phyloP scores from a whole-genome alignment of 1,140 invertebrate species.

The Bradysia coprophila region DNA sequence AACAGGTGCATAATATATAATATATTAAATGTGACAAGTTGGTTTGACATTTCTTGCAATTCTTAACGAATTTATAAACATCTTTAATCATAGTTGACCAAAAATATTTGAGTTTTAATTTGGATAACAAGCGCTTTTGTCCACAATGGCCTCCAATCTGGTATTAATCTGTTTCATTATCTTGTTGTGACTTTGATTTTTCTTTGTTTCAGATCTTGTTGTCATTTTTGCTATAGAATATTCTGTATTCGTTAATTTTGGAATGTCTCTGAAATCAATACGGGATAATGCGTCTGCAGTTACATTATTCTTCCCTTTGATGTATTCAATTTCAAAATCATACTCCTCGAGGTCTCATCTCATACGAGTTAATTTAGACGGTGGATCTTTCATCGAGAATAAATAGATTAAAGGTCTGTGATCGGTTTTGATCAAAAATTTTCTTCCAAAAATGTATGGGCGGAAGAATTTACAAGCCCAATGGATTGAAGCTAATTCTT shows the following conservation, averaged over 20 bases:
- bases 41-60: background rate
- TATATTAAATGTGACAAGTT: too few species aligned
- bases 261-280: too few species aligned
- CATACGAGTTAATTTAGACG: slow-evolving; percentile 27
- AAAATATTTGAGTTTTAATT: background rate
- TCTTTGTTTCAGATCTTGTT: too few species aligned
- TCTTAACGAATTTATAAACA: background rate
- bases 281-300: slow-evolving; percentile 5
- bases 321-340: slow-evolving; percentile 16
- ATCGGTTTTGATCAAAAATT: slow-evolving; percentile 28
- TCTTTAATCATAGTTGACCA: background rate
- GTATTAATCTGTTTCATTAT: too few species aligned
- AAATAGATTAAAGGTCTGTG: slow-evolving; percentile 27
- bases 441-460: slow-evolving; percentile 24
- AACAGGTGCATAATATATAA: too few species aligned
- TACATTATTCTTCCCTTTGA: slow-evolving; percentile 4
- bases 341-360: slow-evolving; percentile 21
- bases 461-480: slow-evolving; percentile 26
- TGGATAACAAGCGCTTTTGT: background rate
- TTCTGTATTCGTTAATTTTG: too few species aligned
- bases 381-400: slow-evolving; percentile 23
- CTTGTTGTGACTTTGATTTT: too few species aligned
- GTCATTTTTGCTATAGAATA: too few species aligned
- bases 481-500: slow-evolving; percentile 30
- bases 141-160: background rate